phyloP scores from a whole-genome alignment of 1,140 invertebrate species.

The Octopus bimaculoides region DNA sequence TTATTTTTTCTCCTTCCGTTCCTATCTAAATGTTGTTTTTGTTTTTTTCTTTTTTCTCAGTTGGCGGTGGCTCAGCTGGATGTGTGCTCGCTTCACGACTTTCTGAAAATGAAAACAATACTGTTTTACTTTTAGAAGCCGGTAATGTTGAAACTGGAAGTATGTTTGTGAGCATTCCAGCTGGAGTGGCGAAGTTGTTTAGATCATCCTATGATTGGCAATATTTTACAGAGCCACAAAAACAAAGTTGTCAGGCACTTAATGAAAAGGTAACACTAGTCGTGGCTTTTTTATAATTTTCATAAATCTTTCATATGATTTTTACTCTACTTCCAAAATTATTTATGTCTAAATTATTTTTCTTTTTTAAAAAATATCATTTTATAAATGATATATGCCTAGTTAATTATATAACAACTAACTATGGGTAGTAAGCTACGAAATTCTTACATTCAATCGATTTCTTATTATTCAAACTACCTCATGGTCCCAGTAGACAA shows the following conservation, averaged over 20 bases:
- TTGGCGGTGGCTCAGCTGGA: slow-evolving; percentile 57
- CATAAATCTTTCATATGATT: no score
- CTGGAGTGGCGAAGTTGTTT: slow-evolving; percentile 61
- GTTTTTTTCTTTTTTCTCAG: slow-evolving; percentile 45
- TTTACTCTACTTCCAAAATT: no score
- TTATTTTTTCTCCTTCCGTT: not conserved
- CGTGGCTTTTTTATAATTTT: no score
- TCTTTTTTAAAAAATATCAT: no score
- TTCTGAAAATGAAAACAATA: slow-evolving; percentile 46
- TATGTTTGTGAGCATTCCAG: slow-evolving; percentile 59
- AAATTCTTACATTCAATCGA: no score
- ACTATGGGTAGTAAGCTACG: no score
- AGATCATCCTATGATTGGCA: slow-evolving; percentile 60
- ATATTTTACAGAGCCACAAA: slow-evolving; percentile 59
- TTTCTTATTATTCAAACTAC: no score
- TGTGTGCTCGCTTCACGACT: slow-evolving; percentile 55
- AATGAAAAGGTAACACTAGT: not conserved
- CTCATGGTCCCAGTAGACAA: no score
- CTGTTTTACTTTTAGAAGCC: slow-evolving; percentile 60
- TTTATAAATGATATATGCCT: no score
- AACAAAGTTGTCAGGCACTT: slow-evolving; percentile 20
- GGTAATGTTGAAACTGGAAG: slow-evolving; percentile 60
- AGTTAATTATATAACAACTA: no score
- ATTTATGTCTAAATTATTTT: no score
- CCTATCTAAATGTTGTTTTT: not conserved